phyloP scores from a whole-genome alignment of 2,113 vertebrate genomes.

The Crotalus tigris region DNA sequence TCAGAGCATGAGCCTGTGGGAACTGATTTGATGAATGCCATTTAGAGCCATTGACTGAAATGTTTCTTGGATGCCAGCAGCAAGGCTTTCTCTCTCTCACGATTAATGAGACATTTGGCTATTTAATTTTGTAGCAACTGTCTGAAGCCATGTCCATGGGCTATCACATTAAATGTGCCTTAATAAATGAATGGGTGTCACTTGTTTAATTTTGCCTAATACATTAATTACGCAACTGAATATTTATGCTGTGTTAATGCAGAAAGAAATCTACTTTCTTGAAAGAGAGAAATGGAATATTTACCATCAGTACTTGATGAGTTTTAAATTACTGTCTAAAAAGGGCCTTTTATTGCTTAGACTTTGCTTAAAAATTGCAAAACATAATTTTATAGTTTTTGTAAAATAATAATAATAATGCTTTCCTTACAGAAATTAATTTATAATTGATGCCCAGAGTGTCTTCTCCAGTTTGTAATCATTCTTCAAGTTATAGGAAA shows the following conservation, averaged over 20 bases:
- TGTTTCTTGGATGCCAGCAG: conserved; percentile 26
- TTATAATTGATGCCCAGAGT: not conserved
- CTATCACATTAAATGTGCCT: conserved; percentile 30
- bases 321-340: not conserved
- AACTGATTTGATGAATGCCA: conserved; percentile 48
- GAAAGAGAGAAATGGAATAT: not conserved
- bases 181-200: conserved; percentile 54
- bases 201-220: conserved; percentile 52
- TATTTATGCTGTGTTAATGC: conserved; percentile 14
- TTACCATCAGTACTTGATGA: not conserved
- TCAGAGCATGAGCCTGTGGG: conserved; percentile 26
- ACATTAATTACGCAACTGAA: conserved; percentile 43
- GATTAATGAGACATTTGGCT: conserved; percentile 51
- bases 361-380: not conserved
- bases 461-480: not conserved
- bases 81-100: conserved; percentile 45
- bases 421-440: not conserved
- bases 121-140: conserved; percentile 51
- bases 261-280: not conserved
- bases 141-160: conserved; percentile 42
- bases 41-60: conserved; percentile 43
- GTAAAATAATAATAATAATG: too few relatives aligned
- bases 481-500: not conserved
- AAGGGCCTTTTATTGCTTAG: not conserved
- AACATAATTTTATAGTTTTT: not conserved